Evolutionary conservation across 2,797 vertebrate genomes (phyloP).

Genomic region (Sebastes cheni): DNA sequence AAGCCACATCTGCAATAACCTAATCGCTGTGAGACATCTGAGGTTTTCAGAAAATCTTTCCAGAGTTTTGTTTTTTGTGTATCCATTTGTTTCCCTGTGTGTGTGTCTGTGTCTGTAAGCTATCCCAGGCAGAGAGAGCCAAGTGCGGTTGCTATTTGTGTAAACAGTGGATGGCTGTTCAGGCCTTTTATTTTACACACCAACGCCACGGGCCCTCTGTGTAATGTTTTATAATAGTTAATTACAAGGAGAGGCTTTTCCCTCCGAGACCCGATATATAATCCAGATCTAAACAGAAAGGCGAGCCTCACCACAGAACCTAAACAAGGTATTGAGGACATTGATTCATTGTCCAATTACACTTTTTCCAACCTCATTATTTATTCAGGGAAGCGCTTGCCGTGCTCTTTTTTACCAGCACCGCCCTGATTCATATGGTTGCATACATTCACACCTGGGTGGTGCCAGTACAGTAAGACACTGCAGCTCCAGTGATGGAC

Average conservation of each 20-base stretch:
- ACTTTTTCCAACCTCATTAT: slow-evolving; percentile 54
- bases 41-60: slow-evolving; percentile 27
- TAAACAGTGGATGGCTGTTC: slow-evolving; percentile 64
- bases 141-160: slow-evolving; percentile 70
- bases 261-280: slow-evolving; percentile 46
- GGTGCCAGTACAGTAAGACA: neutral
- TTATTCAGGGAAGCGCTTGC: slow-evolving; percentile 35
- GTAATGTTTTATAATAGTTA: slow-evolving; percentile 64
- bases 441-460: slow-evolving; percentile 34
- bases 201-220: slow-evolving; percentile 55
- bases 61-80: neutral
- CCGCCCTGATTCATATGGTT: slow-evolving; percentile 7
- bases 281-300: slow-evolving; percentile 68
- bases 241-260: slow-evolving; percentile 67
- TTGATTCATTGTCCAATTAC: slow-evolving; percentile 45
- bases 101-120: slow-evolving; percentile 21
- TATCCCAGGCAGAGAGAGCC: slow-evolving; percentile 33
- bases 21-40: slow-evolving; percentile 32
- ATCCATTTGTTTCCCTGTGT: slow-evolving; percentile 28
- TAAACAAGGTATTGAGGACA: slow-evolving; percentile 56
- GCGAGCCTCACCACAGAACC: slow-evolving; percentile 43
- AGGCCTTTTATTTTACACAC: slow-evolving; percentile 70
- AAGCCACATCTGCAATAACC: neutral
- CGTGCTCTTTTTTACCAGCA: slow-evolving; percentile 3
- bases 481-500: neutral